Conservation (phyloP, 2,888 invertebrate genomes). For the Stegophylla sp. region DNA sequence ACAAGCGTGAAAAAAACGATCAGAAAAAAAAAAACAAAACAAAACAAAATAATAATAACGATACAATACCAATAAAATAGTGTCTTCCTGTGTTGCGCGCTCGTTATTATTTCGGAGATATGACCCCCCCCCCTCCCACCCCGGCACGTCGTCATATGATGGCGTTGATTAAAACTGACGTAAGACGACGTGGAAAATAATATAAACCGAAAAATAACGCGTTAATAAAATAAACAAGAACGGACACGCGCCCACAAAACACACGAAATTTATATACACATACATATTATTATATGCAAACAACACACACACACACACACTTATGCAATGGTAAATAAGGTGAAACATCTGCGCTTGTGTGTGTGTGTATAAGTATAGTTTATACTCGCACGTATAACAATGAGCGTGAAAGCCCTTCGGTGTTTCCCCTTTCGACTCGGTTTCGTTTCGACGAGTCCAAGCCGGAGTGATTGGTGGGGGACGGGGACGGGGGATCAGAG, state of each 20-base stretch:
- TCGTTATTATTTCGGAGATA: no score
- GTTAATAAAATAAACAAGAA: not conserved
- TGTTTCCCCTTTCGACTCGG: not conserved
- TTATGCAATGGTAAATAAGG: not conserved
- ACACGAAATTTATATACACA: no score
- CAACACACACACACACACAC: not conserved
- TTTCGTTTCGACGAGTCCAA: no score
- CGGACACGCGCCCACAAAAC: no score
- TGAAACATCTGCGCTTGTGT: not conserved
- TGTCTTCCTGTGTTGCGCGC: no score
- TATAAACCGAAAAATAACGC: not conserved
- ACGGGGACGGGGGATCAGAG: not conserved
- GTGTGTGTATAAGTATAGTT: not conserved
- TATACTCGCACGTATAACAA: not conserved
- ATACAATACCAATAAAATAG: no score
- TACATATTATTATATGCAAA: not conserved
- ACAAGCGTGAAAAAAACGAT: not conserved
- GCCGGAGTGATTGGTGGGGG: no score
- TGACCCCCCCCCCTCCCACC: not conserved
- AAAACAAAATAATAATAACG: not conserved
- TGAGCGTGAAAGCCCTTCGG: conserved; percentile 1
- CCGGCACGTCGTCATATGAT: no score
- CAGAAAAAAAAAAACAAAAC: not conserved
- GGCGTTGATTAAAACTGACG: conserved; percentile 38
- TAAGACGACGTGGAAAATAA: not conserved